Evolutionary conservation across 1,140 invertebrate genomes (phyloP), one percentile per base, ranked within the genome.

Genomic region (Drosophila truncata): DNA sequence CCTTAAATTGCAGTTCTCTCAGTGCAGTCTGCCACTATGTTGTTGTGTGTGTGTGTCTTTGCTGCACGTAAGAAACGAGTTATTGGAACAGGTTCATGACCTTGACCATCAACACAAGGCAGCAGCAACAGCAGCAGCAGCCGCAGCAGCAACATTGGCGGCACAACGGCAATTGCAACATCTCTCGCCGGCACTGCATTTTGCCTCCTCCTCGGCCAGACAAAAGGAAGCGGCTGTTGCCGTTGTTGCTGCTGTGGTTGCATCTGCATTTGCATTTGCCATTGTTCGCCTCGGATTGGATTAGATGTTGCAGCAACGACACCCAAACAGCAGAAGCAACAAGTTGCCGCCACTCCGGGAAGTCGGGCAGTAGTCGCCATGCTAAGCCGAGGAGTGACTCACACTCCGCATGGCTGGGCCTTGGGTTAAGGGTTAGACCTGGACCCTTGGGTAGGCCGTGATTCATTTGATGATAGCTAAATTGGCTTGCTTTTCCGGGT

Each of bases 21-120:
- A 55, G 52, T 55, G 52, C 80, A 70, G 70, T 49, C 69, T 58
- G 52, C 46, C 23, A 50, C 33, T 46, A 37, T 41, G 33, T 25
- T 23, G 16, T 11, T 65, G 52, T 70, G 18, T 69, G 35, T 69
- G 29, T 63, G 37, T 79, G 47, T 62, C 31, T 74, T 35, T 79
- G 66, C 61, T 78, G 85, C 85, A 90, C 81, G 82, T 87, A 91
- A 91, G 83, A 84, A 91, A 91, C 87, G 75, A 91, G 87, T 91
- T 91, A 87, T 87, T 84, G 87, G 81, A 91, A 91, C 88, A 91
- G 88, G 88, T 91, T 91, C 88, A 91, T 91, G 88, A 91, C 88
- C 88, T 91, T 91, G 88, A 91, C 88, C 88, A 91, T 91, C 83
- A 91, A 88, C 83, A 78, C 78, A 81, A 84, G 76, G 84, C 84